Percentiles rank a stretch among this genome's conserved stretches.
Evolutionary conservation across 1,140 invertebrate species (phyloP).

Genomic region (Dysdera silvatica): DNA sequence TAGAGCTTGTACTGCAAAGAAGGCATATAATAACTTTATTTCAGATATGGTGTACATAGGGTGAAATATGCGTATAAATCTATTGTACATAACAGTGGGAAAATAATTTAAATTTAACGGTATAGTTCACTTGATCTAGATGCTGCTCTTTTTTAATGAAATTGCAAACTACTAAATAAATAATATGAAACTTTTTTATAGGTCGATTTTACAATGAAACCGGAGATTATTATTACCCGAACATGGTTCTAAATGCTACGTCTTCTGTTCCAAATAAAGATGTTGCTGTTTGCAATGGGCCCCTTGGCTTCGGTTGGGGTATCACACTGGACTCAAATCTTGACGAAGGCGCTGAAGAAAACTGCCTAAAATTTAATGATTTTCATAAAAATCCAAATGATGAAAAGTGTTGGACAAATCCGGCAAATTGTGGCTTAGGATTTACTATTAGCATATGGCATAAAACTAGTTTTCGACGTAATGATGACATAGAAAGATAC

Average conservation of each 20-base stretch:
- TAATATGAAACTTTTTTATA: not conserved
- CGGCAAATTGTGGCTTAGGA: not conserved
- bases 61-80: no score
- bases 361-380: conserved; percentile 4
- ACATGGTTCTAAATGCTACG: conserved; percentile 2
- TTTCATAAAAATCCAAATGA: not conserved
- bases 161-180: no score
- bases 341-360: not conserved
- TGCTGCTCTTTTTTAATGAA: no score
- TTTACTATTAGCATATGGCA: conserved; percentile 17
- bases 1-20: no score
- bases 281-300: conserved; percentile 10
- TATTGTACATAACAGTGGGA: no score
- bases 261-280: not conserved
- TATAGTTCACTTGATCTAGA: no score
- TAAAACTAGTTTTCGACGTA: conserved; percentile 7
- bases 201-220: conserved; percentile 14
- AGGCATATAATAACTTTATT: no score
- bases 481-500: not conserved
- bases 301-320: conserved; percentile 17
- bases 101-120: no score
- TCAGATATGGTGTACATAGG: no score
- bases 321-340: not conserved
- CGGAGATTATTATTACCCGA: conserved; percentile 12
- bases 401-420: conserved; percentile 5